Evolutionary conservation across 2,113 vertebrate species (phyloP).

Genomic region (Synchiropus splendidus): DNA sequence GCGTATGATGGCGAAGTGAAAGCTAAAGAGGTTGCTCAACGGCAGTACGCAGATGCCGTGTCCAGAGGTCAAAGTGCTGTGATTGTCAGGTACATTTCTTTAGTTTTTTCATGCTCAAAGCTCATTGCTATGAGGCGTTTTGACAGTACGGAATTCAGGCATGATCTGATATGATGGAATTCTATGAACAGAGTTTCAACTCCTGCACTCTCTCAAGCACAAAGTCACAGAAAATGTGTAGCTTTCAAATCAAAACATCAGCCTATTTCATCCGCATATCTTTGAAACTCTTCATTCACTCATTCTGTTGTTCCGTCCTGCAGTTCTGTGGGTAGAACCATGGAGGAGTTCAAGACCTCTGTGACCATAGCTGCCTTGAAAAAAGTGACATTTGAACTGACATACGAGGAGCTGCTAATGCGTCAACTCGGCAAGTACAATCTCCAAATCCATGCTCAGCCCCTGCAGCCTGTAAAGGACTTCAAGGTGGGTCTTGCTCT

Average conservation of each 20-base stretch:
- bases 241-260: too few species aligned
- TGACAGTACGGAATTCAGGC: too few species aligned
- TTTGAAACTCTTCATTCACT: neutral
- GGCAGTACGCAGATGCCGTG: slow-evolving; percentile 81
- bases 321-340: slow-evolving; percentile 82
- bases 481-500: slow-evolving; percentile 69
- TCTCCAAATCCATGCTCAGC: slow-evolving; percentile 80
- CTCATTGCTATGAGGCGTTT: too few species aligned
- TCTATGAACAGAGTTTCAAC: too few species aligned
- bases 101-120: too few species aligned
- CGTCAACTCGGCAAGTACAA: slow-evolving; percentile 78
- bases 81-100: slow-evolving; percentile 73
- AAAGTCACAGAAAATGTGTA: too few species aligned
- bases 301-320: neutral
- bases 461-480: slow-evolving; percentile 77
- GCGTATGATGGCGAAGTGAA: slow-evolving; percentile 82
- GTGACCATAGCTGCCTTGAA: slow-evolving; percentile 74
- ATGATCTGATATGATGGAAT: too few species aligned
- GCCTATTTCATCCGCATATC: too few species aligned
- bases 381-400: slow-evolving; percentile 85
- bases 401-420: slow-evolving; percentile 86
- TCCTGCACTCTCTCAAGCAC: too few species aligned
- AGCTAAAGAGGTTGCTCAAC: slow-evolving; percentile 77
- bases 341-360: slow-evolving; percentile 87
- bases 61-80: slow-evolving; percentile 82